Percentiles rank a stretch among this genome's conserved stretches.
Evolutionary conservation across 2,888 invertebrate genomes (phyloP).

Genomic region (Acanthoscelides obtectus): DNA sequence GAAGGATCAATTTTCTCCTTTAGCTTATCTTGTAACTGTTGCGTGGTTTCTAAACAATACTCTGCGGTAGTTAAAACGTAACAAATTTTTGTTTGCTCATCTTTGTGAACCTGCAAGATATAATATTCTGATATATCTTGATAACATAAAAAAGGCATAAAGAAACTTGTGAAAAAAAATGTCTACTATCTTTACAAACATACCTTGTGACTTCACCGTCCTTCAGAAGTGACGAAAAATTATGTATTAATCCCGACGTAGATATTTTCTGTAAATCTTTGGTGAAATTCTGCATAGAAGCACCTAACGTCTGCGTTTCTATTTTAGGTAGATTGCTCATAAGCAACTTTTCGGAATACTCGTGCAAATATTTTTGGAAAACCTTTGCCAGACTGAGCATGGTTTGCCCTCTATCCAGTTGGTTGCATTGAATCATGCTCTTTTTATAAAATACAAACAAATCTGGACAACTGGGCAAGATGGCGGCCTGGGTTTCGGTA

Average conservation of each 20-base stretch:
- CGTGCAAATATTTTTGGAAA: conserved; percentile 90
- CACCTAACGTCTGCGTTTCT: conserved; percentile 47
- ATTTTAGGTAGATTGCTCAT: conserved; percentile 77
- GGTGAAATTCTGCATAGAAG: conserved; percentile 59
- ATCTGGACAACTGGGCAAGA: conserved; percentile 90
- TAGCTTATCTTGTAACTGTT: conserved; percentile 88
- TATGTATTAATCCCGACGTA: conserved; percentile 77
- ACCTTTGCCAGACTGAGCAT: conserved; percentile 84
- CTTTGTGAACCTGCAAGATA: conserved; percentile 52
- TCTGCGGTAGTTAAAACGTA: conserved; percentile 94
- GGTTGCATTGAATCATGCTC: conserved; percentile 93
- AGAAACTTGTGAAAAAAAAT: background rate
- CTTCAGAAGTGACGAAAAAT: conserved; percentile 78
- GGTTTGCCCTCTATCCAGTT: conserved; percentile 83
- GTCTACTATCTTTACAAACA: background rate
- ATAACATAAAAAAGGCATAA: background rate
- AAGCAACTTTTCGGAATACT: conserved; percentile 80
- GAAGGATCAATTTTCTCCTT: conserved; percentile 77
- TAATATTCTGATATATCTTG: background rate
- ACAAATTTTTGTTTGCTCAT: conserved; percentile 61
- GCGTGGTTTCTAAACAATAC: conserved; percentile 96
- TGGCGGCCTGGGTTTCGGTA: conserved; percentile 52
- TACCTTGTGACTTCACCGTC: conserved; percentile 62
- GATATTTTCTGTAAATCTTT: conserved; percentile 67
- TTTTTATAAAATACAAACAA: conserved; percentile 97